Conservation (phyloP, 1,140 invertebrate species). For the Drosophila seguyi region DNA sequence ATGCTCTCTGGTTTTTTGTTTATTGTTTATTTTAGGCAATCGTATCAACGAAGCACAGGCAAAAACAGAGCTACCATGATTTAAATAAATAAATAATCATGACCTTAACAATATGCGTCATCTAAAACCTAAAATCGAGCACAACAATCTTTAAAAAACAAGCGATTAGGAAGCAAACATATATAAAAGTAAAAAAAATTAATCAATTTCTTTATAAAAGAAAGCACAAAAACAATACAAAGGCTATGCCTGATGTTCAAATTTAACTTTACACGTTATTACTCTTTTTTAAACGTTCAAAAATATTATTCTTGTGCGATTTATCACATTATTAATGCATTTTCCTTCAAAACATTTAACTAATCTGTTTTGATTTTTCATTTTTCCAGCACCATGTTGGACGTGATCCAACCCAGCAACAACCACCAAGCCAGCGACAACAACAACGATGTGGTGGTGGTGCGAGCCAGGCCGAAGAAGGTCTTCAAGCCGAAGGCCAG, state of each 20-base stretch:
- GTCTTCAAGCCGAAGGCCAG: conserved; percentile 90
- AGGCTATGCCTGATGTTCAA: no score
- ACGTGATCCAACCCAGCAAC: conserved; percentile 68
- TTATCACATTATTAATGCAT: background rate
- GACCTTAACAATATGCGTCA: background rate
- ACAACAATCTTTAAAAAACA: background rate
- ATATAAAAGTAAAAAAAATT: background rate
- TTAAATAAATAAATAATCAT: conserved; percentile 25
- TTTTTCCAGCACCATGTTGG: conserved; percentile 66
- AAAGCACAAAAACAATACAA: background rate
- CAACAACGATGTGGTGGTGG: conserved; percentile 87
- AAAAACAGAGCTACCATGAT: conserved; percentile 3
- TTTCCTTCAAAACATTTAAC: background rate
- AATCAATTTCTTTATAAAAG: background rate
- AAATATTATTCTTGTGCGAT: background rate
- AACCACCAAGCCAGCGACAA: conserved; percentile 35
- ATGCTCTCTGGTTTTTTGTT: conserved; percentile 21
- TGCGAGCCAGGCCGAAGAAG: conserved; percentile 92
- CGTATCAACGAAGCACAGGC: background rate
- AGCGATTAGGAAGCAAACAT: background rate
- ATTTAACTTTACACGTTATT: no score
- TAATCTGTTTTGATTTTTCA: background rate
- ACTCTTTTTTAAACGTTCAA: no score
- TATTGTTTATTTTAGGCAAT: conserved; percentile 15
- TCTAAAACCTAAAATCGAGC: background rate